Evolutionary conservation across 2,888 invertebrate genomes (phyloP), one percentile per base, ranked within the genome.

Genomic region (Exephanes ischioxanthus): DNA sequence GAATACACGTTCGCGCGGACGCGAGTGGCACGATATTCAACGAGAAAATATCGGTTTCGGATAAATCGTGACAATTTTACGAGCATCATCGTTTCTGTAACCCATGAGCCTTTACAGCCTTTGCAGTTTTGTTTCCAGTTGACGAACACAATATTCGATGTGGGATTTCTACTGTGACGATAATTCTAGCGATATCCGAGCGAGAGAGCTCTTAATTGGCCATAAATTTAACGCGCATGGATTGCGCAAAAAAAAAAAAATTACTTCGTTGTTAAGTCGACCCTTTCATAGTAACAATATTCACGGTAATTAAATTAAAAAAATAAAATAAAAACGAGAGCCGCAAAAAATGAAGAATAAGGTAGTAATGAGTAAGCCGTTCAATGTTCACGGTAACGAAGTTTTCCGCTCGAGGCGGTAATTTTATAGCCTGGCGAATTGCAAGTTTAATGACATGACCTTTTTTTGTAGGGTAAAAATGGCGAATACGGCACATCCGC

Each of bases 401-500:
- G 30, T 63, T 63, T 63, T 63, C 63, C 63, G 30, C 30, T 33
- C 30, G 30, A 63, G 5, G 16, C 33, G 63, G 30, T 26, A 22
- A 19, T 55, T 55, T 58, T 22, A 63, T 63, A 30, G 11, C 30
- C 4, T 33, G 16, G 22, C n/a, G 11, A 63, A 75, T 75, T 63
- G n/a, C n/a, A 45, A 75, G 33, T 26, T 63, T 30, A 75, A 75
- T 63, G 6, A 30, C 45, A 48, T 11, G 0, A 6, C 14, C 6
- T 48, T 48, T 63, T 45, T 30, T 33, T 14, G 14, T n/a, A 4
- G 45, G 45, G 45, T 48, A 4, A 16, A 48, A 48, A 16, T 48
- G 45, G 45, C 16, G 45, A 16, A 48, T 16, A 48, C 4, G 16
- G 45, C 14, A 4, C 45, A 48, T 48, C 45, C 45, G 4, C 14